Percentiles rank a stretch among this genome's conserved stretches.
These are phyloP conservation scores for Abrostola triplasia DNA, from an alignment of 2,888 invertebrate genomes.

Conservation along the genomic window DNA sequence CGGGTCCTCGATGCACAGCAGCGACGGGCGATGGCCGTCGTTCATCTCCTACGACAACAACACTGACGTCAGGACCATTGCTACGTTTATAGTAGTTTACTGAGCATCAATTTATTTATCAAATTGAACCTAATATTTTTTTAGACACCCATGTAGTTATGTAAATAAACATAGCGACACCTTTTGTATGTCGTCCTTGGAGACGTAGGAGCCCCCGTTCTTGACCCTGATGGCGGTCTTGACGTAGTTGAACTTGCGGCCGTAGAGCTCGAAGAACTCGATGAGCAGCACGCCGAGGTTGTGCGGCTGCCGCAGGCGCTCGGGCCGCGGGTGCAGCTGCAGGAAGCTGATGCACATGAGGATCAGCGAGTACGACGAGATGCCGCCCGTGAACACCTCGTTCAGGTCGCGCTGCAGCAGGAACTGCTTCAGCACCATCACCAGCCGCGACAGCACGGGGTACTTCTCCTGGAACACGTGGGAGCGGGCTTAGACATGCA, in stretches of 20 bases:
- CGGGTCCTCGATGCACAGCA: conserved; percentile 99
- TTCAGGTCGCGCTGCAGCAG: conserved; percentile 98
- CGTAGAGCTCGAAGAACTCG: conserved; percentile 99
- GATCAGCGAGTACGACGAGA: conserved; percentile 99
- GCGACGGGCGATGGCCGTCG: conserved; percentile 97
- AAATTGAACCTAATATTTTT: no score
- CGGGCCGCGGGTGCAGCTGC: conserved; percentile 95
- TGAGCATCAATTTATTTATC: no score
- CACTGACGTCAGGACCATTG: background rate
- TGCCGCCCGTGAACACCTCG: conserved; percentile 99
- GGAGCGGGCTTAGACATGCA: no score
- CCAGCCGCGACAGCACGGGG: conserved; percentile 97
- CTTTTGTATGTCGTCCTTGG: conserved; percentile 96
- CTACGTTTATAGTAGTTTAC: no score
- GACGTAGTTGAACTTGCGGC: conserved; percentile 98
- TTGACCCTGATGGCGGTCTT: conserved; percentile 98
- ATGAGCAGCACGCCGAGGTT: conserved; percentile 98
- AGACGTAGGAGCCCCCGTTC: conserved; percentile 97
- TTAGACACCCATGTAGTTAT: no score
- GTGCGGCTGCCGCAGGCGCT: conserved; percentile 89
- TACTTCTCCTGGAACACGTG: conserved; percentile 89
- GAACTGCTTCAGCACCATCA: conserved; percentile 99
- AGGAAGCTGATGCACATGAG: conserved; percentile 99
- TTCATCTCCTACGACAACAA: conserved; percentile 92
- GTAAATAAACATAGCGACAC: conserved; percentile 46